These are phyloP conservation scores for Corythornis cristatus DNA, from an alignment of 2,113 vertebrate genomes.

Conservation along the genomic window DNA sequence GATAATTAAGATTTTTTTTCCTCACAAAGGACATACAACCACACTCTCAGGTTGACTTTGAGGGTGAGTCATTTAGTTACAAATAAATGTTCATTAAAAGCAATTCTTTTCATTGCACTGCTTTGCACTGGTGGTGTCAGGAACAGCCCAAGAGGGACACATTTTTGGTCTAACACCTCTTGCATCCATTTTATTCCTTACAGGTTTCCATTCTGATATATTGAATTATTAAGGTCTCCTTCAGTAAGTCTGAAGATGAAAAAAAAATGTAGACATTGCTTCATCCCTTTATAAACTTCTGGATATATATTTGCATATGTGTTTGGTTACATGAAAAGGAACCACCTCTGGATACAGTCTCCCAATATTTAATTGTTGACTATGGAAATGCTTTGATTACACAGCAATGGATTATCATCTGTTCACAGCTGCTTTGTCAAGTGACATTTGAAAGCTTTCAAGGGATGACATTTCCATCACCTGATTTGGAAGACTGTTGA, in stretches of 20 bases:
- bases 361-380: neutral
- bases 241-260: no score
- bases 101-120: slow-evolving; percentile 1
- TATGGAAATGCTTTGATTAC: neutral
- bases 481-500: neutral
- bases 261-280: neutral
- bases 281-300: neutral
- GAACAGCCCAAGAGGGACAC: neutral
- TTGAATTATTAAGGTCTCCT: no score
- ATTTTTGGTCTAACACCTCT: neutral
- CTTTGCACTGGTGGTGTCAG: neutral
- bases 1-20: slow-evolving; percentile 5
- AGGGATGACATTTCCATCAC: neutral
- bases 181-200: neutral
- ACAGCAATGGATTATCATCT: neutral
- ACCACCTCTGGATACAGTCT: neutral
- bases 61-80: neutral
- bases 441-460: neutral
- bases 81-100: slow-evolving; percentile 24
- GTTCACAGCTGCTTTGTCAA: neutral
- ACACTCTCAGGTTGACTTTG: neutral
- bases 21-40: neutral
- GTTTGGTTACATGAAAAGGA: neutral
- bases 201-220: neutral
- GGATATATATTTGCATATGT: neutral